These are phyloP conservation scores for Aphidius colemani DNA, from an alignment of 2,888 invertebrate species.

Conservation along the genomic window DNA sequence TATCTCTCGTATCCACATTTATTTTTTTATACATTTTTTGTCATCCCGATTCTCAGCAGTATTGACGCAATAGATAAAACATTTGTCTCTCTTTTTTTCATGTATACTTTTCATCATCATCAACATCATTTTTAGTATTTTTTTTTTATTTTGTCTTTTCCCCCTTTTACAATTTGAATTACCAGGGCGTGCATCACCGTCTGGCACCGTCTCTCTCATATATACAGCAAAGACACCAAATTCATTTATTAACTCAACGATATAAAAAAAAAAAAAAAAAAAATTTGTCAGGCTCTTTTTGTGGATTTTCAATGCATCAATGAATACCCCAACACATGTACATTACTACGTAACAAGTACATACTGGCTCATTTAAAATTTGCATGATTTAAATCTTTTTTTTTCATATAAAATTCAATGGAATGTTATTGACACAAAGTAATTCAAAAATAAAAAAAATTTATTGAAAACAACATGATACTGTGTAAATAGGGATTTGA, in stretches of 20 bases:
- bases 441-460: too few species aligned
- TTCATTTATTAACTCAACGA: constrained; percentile 46
- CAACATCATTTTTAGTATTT: too few species aligned
- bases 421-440: background rate
- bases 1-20: constrained; percentile 39
- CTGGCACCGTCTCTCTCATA: constrained; percentile 26
- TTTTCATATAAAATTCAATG: background rate
- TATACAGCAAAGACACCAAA: constrained; percentile 25
- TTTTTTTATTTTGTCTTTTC: too few species aligned
- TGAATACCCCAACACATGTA: background rate
- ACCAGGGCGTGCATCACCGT: constrained; percentile 25
- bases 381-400: too few species aligned
- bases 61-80: too few species aligned
- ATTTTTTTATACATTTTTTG: constrained; percentile 3
- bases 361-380: too few species aligned
- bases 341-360: background rate
- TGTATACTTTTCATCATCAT: constrained; percentile 4
- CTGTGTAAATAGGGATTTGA: too few species aligned
- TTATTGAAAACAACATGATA: background rate
- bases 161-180: background rate
- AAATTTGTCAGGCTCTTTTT: constrained; percentile 46
- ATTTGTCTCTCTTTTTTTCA: background rate
- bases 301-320: background rate
- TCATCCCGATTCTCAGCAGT: background rate
- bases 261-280: too few species aligned